phyloP scores from a whole-genome alignment of 2,797 vertebrate genomes.

The Artibeus jamaicensis region DNA sequence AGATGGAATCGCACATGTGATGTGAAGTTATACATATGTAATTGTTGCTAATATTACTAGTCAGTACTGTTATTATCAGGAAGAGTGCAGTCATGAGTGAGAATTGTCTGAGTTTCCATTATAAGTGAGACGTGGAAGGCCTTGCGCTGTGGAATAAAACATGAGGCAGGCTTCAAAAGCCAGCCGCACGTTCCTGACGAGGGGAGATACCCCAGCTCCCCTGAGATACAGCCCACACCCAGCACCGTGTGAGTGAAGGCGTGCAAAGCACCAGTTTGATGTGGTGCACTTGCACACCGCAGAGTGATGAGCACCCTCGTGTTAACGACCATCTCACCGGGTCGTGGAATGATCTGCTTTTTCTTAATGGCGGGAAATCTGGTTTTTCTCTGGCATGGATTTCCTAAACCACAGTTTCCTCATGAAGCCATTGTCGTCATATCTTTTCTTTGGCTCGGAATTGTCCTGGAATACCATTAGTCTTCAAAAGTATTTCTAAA shows the following conservation, averaged over 20 bases:
- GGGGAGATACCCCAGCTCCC: not conserved
- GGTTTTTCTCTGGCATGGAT: not conserved
- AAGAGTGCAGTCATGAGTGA: not conserved
- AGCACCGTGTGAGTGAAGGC: too few species aligned
- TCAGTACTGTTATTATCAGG: not conserved
- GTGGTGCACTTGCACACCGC: not conserved
- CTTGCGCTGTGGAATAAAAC: not conserved
- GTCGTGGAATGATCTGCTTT: not conserved
- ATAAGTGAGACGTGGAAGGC: not conserved
- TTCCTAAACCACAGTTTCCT: not conserved
- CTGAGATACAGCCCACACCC: not conserved
- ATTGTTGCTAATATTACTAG: not conserved
- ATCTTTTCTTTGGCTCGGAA: not conserved
- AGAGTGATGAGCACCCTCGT: not conserved
- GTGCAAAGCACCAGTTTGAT: rapidly evolving
- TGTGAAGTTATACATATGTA: not conserved
- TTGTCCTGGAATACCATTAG: not conserved
- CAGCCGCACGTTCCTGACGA: not conserved
- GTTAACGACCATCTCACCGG: not conserved
- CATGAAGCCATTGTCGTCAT: not conserved
- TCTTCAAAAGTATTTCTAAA: not conserved
- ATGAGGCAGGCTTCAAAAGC: not conserved
- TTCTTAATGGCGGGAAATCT: not conserved
- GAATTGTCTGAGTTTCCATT: not conserved
- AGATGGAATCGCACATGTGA: not conserved